These are phyloP conservation scores for Tachysurus vachellii DNA, from an alignment of 2,113 vertebrate species.

Conservation along the genomic window DNA sequence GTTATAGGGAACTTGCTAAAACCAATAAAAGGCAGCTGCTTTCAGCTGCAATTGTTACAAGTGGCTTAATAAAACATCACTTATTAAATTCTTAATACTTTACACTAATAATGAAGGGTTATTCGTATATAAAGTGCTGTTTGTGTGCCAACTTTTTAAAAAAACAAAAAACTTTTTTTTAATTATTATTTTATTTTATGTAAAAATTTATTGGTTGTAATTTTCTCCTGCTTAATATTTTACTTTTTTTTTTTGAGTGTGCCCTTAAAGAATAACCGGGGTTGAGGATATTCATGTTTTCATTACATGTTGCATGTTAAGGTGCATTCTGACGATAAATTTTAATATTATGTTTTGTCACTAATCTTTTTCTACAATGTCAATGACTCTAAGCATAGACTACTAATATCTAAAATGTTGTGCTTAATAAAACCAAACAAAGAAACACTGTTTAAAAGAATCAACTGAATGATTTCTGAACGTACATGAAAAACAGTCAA, in stretches of 20 bases:
- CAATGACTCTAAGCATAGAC: not conserved
- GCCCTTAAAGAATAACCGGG: not conserved
- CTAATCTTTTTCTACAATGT: not conserved
- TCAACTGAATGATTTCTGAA: not conserved
- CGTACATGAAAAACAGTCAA: not conserved
- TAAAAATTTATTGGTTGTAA: not conserved
- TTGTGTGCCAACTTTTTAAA: not conserved
- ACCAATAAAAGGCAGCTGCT: not conserved
- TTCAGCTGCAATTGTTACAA: not conserved
- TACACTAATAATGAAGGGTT: not conserved
- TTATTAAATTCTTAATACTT: not conserved
- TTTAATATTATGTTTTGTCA: not conserved
- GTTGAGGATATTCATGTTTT: not conserved
- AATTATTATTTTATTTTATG: not conserved
- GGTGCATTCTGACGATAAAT: not conserved
- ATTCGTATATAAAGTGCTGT: not conserved
- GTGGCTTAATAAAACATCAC: not conserved
- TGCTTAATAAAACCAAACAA: conserved; percentile 14
- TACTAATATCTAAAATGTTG: conserved; percentile 5
- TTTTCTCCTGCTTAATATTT: not conserved
- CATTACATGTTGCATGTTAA: not conserved
- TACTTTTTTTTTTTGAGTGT: not conserved
- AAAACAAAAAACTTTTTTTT: not conserved
- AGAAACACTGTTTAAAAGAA: not conserved
- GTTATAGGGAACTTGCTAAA: not conserved